These are phyloP conservation scores for Leptodactylus fuscus DNA, from an alignment of 2,113 vertebrate genomes.

Conservation along the genomic window DNA sequence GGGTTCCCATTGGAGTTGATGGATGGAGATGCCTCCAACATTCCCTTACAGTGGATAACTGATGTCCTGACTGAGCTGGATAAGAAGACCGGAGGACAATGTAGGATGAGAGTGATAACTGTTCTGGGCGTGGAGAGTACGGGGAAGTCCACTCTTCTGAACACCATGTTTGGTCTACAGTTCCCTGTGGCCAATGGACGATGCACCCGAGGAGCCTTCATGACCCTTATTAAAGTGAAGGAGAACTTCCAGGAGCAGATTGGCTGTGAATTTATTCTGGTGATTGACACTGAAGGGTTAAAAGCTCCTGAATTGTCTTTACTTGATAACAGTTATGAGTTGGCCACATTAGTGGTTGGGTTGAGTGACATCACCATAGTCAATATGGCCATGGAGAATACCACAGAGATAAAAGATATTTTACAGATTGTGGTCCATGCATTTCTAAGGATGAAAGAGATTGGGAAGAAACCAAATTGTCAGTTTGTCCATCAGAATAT, in stretches of 20 bases:
- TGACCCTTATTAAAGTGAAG: not conserved
- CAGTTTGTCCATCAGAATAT: conserved; percentile 82
- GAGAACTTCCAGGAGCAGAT: not conserved
- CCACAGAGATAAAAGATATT: conserved; percentile 68
- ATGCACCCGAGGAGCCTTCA: conserved; percentile 24
- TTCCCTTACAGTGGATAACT: not conserved
- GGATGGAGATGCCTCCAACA: not conserved
- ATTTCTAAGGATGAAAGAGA: conserved; percentile 72
- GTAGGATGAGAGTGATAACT: not conserved
- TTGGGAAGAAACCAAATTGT: conserved; percentile 75
- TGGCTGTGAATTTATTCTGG: not conserved
- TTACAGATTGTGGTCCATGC: conserved; percentile 76
- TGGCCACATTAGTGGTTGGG: conserved; percentile 78
- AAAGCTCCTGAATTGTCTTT: not conserved
- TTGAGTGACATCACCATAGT: conserved; percentile 77
- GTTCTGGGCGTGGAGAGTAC: not conserved
- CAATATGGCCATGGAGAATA: conserved; percentile 69
- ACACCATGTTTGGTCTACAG: conserved; percentile 25
- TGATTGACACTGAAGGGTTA: conserved; percentile 2
- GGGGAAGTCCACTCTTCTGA: not conserved
- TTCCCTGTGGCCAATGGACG: conserved; percentile 19
- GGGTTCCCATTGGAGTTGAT: not conserved
- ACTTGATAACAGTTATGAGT: not conserved
- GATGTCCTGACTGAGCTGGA: conserved; percentile 70
- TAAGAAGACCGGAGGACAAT: conserved; percentile 52